Base-by-base conservation (phyloP, 1,140 invertebrate species). In the Musca domestica region DNA sequence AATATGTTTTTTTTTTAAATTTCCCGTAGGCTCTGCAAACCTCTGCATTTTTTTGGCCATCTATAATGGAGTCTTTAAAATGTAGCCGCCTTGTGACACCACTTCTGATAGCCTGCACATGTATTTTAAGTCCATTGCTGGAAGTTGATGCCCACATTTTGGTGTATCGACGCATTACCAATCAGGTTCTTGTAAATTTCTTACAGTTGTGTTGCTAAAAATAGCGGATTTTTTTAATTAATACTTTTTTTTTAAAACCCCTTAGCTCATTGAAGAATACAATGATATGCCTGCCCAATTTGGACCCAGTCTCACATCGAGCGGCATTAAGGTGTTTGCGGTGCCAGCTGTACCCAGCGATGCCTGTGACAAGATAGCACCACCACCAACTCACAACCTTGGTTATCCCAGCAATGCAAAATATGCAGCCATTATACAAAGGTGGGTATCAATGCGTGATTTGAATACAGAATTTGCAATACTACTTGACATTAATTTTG, bases 361-460 rank as follows among this genome's bases (percentile, higher is more conserved):
- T 76, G 92, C 87, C 2, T 95, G 93, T 81, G 73, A 73, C 0
- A 71, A 84, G 4, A 84, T 92, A 25, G 74, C 71, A 52, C 86
- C 86, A 52, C 91, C 91, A 23, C 86, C 86, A 2, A 73, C 76
- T 14, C n/a, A 63, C 3, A 77, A 78, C 47, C 27, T 30, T 30
- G 77, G 78, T 47, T 80, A 81, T 58, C 80, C 81, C 47, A 83
- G 82, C 52, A 86, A 83, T 7, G 84, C 84, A 10, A 86, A 88
- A 73, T 95, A 92, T 91, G 89, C 94, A 71, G 87, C 90, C 19
- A 82, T 95, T 7, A 86, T 94, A 65, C 86, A 88, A 54, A 87
- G 86, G 85, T 81, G 51, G 41, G 9, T 51, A n/a, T n/a, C n/a
- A n/a, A n/a, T n/a, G n/a, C 20, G 9, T 7, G 19, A n/a, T 20